Conservation (phyloP, 2,888 invertebrate genomes). For the Habrosyne pyritoides region DNA sequence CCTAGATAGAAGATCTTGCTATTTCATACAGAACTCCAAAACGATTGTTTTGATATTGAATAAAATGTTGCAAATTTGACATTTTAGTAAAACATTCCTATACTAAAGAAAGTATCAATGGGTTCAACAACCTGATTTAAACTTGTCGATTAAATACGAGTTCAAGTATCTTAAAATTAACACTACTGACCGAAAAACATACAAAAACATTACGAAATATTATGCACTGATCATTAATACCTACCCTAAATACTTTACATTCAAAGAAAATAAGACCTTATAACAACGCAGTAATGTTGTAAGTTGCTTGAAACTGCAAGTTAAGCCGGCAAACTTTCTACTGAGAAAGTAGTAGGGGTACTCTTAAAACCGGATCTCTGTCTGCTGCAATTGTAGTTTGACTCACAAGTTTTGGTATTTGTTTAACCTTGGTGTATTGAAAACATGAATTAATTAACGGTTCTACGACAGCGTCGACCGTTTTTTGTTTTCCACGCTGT, state of each 20-base stretch:
- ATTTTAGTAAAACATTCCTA: no score
- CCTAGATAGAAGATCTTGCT: no score
- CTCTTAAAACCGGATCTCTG: conserved; percentile 50
- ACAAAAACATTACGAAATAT: conserved; percentile 60
- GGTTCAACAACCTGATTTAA: conserved; percentile 4
- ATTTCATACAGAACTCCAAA: no score
- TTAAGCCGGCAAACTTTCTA: conserved; percentile 51
- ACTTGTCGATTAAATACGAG: conserved; percentile 11
- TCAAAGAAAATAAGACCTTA: conserved; percentile 23
- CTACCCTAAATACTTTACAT: no score
- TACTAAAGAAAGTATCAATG: neutral
- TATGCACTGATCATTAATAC: conserved; percentile 44
- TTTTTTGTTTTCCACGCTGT: no score
- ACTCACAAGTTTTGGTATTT: conserved; percentile 43
- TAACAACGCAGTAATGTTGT: neutral
- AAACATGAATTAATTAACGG: neutral
- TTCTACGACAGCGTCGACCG: neutral
- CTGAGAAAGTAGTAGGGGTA: conserved; percentile 51
- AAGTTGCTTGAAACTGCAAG: conserved; percentile 8
- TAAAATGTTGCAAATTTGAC: no score
- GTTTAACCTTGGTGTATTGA: conserved; percentile 13
- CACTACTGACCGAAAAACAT: conserved; percentile 71
- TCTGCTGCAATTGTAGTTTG: conserved; percentile 25
- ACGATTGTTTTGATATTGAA: no score
- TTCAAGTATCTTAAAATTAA: conserved; percentile 40